phyloP scores from a whole-genome alignment of 2,888 invertebrate genomes.

The Chymomyza procnemis region DNA sequence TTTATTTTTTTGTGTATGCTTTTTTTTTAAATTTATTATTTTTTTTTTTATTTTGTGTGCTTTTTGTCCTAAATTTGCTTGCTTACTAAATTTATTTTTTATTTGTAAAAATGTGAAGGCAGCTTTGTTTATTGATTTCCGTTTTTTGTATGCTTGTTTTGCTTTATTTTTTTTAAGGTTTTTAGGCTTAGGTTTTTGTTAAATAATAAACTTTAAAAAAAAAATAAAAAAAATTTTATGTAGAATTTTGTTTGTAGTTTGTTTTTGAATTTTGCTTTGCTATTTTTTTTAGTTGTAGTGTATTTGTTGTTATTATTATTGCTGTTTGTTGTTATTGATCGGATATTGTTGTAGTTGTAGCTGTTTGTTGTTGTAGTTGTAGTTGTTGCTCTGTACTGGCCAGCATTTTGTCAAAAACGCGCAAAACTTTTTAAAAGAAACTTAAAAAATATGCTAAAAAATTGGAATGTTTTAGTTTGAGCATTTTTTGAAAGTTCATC shows the following conservation, averaged over 20 bases:
- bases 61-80: constrained; percentile 40
- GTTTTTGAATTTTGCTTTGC: constrained; percentile 60
- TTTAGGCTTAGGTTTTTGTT: constrained; percentile 36
- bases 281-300: constrained; percentile 33
- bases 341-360: constrained; percentile 60
- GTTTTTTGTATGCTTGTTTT: constrained; percentile 66
- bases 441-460: neutral
- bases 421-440: neutral
- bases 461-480: neutral
- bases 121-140: constrained; percentile 78
- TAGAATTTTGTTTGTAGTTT: constrained; percentile 28
- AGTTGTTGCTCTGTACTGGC: constrained; percentile 7
- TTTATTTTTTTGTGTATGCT: constrained; percentile 66
- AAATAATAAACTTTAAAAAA: constrained; percentile 10
- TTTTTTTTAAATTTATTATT: constrained; percentile 46
- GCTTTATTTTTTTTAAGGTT: constrained; percentile 51
- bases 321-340: constrained; percentile 66
- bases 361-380: constrained; percentile 46
- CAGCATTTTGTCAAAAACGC: neutral
- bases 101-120: constrained; percentile 76
- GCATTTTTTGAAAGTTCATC: neutral
- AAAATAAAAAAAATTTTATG: constrained; percentile 31
- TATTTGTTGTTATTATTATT: constrained; percentile 55
- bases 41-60: constrained; percentile 43
- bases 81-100: constrained; percentile 60